Conservation (phyloP, 2,113 vertebrate genomes). For the Oreochromis tanganicae region DNA sequence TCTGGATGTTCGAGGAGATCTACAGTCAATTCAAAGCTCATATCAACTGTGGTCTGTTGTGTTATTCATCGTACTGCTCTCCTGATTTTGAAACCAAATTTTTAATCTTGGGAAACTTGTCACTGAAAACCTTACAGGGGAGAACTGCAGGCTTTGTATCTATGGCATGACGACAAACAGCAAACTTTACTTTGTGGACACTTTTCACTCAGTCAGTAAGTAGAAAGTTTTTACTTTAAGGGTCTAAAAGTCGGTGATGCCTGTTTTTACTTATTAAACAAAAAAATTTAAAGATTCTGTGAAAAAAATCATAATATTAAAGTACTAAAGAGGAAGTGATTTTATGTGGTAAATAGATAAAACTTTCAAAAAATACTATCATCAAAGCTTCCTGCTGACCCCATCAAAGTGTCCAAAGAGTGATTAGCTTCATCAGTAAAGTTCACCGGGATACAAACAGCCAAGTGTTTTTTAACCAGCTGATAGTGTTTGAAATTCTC, state of each 20-base stretch:
- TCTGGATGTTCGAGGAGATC: not conserved
- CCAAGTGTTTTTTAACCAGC: too few species aligned
- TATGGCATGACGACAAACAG: not conserved
- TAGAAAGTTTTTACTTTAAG: not conserved
- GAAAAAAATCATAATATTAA: too few species aligned
- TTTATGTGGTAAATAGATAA: too few species aligned
- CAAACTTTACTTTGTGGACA: not conserved
- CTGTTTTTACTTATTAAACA: not conserved
- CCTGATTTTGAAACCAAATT: not conserved
- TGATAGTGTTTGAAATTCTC: too few species aligned
- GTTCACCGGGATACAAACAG: too few species aligned
- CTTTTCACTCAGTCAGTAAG: not conserved
- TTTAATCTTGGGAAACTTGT: not conserved
- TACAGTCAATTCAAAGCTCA: not conserved
- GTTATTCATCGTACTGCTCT: not conserved
- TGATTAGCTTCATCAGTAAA: too few species aligned
- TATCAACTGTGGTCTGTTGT: not conserved
- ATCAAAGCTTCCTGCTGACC: too few species aligned
- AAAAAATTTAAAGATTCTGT: too few species aligned
- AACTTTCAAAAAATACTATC: too few species aligned
- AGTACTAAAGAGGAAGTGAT: too few species aligned
- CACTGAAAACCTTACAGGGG: not conserved
- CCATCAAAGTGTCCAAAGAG: too few species aligned
- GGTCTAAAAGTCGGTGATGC: not conserved
- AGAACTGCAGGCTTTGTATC: not conserved